These are phyloP conservation scores for Acanthosepion pharaonis DNA, from an alignment of 2,888 invertebrate species.

Conservation along the genomic window DNA sequence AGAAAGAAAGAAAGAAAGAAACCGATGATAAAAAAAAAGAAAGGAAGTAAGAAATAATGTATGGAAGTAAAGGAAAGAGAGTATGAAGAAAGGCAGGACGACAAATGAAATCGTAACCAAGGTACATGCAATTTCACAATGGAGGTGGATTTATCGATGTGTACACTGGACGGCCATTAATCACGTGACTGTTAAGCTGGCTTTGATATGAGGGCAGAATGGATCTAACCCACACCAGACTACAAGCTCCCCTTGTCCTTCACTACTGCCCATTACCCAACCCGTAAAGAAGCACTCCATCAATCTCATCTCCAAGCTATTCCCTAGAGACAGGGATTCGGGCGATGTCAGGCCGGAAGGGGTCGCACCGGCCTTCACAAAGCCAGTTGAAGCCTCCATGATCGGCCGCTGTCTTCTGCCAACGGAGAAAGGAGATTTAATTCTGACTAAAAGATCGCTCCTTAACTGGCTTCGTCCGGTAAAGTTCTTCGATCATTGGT, in stretches of 20 bases:
- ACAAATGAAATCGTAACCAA: not conserved
- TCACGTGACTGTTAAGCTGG: not conserved
- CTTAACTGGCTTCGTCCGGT: slow-evolving; percentile 2
- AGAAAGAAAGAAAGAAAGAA: too few species aligned
- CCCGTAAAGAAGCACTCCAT: not conserved
- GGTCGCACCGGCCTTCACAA: not conserved
- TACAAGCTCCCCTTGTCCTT: not conserved
- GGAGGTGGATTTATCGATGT: not conserved
- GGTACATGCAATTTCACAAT: slow-evolving; percentile 6
- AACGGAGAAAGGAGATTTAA: not conserved
- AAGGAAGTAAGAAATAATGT: not conserved
- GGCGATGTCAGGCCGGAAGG: not conserved
- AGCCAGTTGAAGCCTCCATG: not conserved
- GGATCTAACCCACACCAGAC: not conserved
- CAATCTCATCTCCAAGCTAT: not conserved
- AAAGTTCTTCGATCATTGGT: not conserved
- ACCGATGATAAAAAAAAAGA: not conserved
- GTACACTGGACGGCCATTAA: not conserved
- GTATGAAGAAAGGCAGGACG: not conserved
- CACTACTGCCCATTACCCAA: not conserved
- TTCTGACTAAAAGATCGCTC: not conserved
- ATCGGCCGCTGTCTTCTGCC: not conserved
- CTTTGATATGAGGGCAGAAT: not conserved
- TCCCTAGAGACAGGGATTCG: not conserved
- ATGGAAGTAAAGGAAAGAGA: not conserved